Percentiles rank a stretch among this genome's conserved stretches.
phyloP scores from a whole-genome alignment of 2,113 vertebrate genomes.

The Pseudopipra pipra region DNA sequence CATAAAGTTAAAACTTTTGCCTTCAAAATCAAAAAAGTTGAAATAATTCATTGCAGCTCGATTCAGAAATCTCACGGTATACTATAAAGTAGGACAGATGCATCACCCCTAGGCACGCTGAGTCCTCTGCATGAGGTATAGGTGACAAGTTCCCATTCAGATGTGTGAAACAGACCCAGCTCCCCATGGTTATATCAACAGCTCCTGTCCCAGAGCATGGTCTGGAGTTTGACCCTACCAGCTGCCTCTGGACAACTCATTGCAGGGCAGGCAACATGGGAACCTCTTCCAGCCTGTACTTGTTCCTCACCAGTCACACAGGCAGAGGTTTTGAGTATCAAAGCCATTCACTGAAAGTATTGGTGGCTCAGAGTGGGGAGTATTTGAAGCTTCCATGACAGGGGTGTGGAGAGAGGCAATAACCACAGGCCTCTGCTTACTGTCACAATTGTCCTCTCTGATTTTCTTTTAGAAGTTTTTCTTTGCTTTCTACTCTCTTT shows the following conservation, averaged over 20 bases:
- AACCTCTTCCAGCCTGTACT: not conserved
- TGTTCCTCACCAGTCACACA: fast-evolving
- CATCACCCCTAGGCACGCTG: not conserved
- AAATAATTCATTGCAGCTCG: not conserved
- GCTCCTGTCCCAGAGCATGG: not conserved
- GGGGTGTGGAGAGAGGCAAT: not conserved
- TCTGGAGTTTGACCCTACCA: not conserved
- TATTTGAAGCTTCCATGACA: not conserved
- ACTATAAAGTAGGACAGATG: not conserved
- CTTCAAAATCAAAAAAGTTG: not conserved
- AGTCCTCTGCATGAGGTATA: not conserved
- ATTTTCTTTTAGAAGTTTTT: not conserved
- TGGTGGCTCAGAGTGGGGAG: not conserved
- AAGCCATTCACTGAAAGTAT: not conserved
- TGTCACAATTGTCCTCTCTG: not conserved
- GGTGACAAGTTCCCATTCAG: not conserved
- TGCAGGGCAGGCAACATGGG: not conserved
- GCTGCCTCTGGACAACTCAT: fast-evolving
- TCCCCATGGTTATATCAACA: not conserved
- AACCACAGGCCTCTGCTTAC: not conserved
- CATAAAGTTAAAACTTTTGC: not conserved
- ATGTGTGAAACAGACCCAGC: not conserved
- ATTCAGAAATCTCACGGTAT: not conserved
- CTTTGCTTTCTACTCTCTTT: not conserved
- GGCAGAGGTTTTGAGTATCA: too few species aligned